Evolutionary conservation across 1,140 invertebrate genomes (phyloP), one percentile per base, ranked within the genome.

Genomic region (Daktulosphaira vitifoliae): DNA sequence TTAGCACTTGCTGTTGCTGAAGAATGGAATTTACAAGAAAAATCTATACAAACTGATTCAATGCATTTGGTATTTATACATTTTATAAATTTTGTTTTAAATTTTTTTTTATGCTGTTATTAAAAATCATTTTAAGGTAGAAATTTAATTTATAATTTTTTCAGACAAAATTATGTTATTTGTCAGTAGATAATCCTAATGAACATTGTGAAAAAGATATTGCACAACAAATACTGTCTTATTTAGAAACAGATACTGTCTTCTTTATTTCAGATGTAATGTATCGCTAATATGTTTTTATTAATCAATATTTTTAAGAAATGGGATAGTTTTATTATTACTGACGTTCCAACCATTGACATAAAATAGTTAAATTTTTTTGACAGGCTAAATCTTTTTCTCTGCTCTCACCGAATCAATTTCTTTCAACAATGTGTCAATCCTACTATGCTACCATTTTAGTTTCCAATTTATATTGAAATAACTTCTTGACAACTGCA

Each of bases 11-110:
- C 90, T 15, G 82, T 98, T 39, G 90, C 92, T 3, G 81, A 86
- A 50, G 94, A 98, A 81, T 98, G 94, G 89, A 84, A 90, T 71
- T 77, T 83, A n/a, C 92, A 97, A 74, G 82, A 84, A 67, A 81
- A 88, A 38, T 78, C 78, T 65, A 89, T 98, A 65, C 76, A 86
- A 65, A 83, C 83, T 71, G 83, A 85, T 65, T 81, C 79, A 59
- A 96, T 96, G 92, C 91, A 96, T 75, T 77, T 97, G 76, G 89
- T 92, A 81, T 78, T 23, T n/a, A 18, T 44, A 29, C n/a, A n/a
- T n/a, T n/a, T n/a, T n/a, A n/a, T n/a, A 23, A 53, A 26, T 42
- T 18, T 54, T 16, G 44, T 20, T n/a, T 16, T 20, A 39, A 26
- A 1, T 50, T 25, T 25, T 9, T 5, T 56, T 56, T 48, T 33